Conservation (phyloP, 2,888 invertebrate genomes). For the Microctonus brassicae region DNA sequence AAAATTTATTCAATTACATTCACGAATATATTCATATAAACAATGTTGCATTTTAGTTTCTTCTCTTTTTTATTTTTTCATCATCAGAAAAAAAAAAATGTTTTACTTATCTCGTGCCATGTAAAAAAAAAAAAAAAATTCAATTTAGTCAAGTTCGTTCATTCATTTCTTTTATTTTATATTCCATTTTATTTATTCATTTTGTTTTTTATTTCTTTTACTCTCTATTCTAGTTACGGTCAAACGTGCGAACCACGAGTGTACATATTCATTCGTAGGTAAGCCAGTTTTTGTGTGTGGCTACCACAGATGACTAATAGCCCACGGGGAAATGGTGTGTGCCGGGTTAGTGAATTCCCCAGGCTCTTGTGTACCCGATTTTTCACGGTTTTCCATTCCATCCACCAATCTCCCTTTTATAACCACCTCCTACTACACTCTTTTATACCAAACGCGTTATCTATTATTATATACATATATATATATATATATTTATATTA, state of each 20-base stretch:
- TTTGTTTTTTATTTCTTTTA: conserved; percentile 1
- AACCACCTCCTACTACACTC: background rate
- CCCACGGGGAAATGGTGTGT: conserved; percentile 47
- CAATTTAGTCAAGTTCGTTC: background rate
- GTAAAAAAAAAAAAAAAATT: conserved; percentile 15
- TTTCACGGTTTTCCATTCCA: conserved; percentile 54
- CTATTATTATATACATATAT: background rate
- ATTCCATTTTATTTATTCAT: background rate
- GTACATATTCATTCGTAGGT: conserved; percentile 54
- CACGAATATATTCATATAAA: background rate
- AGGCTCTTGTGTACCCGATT: conserved; percentile 54
- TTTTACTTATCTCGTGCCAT: background rate
- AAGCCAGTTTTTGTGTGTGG: conserved; percentile 55
- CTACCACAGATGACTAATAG: conserved; percentile 60
- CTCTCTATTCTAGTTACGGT: conserved; percentile 30
- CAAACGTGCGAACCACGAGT: conserved; percentile 14
- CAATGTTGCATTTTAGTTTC: no score
- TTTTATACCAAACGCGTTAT: conserved; percentile 19
- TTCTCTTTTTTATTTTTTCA: background rate
- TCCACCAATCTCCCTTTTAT: conserved; percentile 10
- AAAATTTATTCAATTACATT: background rate
- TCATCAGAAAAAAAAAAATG: background rate
- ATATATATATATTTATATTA: background rate
- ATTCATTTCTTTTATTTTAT: background rate
- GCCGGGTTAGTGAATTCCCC: conserved; percentile 46